Evolutionary conservation across 2,113 vertebrate species (phyloP).

Genomic region (Uropsilus gracilis): DNA sequence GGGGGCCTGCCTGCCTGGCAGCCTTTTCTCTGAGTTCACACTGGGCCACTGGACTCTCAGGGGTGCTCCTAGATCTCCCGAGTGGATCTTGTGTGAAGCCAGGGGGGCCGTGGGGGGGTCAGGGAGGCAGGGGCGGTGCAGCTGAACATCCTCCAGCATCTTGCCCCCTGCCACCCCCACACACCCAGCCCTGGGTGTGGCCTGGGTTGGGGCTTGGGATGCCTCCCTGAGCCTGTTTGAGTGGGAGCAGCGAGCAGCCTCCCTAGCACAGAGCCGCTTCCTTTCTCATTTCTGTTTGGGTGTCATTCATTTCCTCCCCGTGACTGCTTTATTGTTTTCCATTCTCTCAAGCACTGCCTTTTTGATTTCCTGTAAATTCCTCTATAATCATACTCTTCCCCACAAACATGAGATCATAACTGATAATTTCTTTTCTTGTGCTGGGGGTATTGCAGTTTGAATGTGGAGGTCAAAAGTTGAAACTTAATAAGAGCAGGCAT

Average conservation of each 20-base stretch:
- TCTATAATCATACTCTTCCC: conserved; percentile 67
- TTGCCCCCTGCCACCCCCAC: rapidly evolving
- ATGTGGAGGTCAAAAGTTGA: conserved; percentile 76
- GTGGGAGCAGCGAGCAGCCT: not conserved
- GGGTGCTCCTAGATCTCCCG: not conserved
- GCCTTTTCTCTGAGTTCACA: not conserved
- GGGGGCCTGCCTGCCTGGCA: rapidly evolving
- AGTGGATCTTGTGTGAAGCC: not conserved
- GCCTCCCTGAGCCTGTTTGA: not conserved
- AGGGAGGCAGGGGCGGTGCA: not conserved
- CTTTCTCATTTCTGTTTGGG: not conserved
- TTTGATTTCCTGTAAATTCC: conserved; percentile 78
- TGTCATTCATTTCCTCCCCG: conserved; percentile 67
- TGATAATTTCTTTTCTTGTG: conserved; percentile 57
- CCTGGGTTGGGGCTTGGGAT: not conserved
- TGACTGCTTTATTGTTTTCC: conserved; percentile 77
- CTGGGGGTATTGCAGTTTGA: conserved; percentile 15
- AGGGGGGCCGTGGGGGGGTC: too few relatives aligned
- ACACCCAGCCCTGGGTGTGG: not conserved
- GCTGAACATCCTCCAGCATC: not conserved
- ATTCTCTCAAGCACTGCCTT: conserved; percentile 67
- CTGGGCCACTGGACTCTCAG: rapidly evolving
- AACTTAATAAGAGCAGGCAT: conserved; percentile 57
- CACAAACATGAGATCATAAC: conserved; percentile 69
- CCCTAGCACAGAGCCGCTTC: not conserved